Evolutionary conservation across 2,113 vertebrate species (phyloP), one percentile per base, ranked within the genome.

Genomic region (Hydrochoerus hydrochaeris): DNA sequence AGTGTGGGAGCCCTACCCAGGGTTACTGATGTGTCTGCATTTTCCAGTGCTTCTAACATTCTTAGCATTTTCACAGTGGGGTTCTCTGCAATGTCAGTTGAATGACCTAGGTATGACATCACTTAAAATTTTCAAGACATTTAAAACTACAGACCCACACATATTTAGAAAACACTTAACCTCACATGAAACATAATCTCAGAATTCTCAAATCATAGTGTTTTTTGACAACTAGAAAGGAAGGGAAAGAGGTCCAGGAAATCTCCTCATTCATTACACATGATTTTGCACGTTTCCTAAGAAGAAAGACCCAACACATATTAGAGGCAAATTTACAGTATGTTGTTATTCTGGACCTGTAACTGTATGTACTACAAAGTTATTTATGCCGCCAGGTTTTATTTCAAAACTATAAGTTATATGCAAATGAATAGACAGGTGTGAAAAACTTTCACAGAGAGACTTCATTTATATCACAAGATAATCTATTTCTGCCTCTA

Each of bases 391-490:
- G 80, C 62, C 5, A 49, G 17, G 28, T 54, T 58, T 60, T 32
- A 54, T 75, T 62, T 13, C 13, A 75, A 97, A 94, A 62, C 38
- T 26, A 83, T 35, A 82, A 91, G 82, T 46, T 92, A 49, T 28
- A 83, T 17, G 78, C 46, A 88, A 95, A 91, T 35, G 44, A 78
- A 90, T 32, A 88, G 11, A 2, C n/a, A 87, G 16, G 20, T 71
- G 54, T 46, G 90, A 67, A 90, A 83, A 62, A 28, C 17, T 83
- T 17, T 65, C 69, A 78, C 46, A 49, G 57, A 94, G 49, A 49
- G 13, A 78, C 7, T 49, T 54, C n/a, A 83, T 71, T 95, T 87
- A 35, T 60, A 1, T 28, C 82, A 46, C 38, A 95, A 71, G 75
- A 57, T 91, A 65, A 63, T 86, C 78, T 49, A 28, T 11, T 75